A percentile compares a stretch with the other conserved stretches of the same genome.
These are phyloP conservation scores for Rotaria macrura DNA, from an alignment of 2,888 invertebrate species.

Conservation along the genomic window DNA sequence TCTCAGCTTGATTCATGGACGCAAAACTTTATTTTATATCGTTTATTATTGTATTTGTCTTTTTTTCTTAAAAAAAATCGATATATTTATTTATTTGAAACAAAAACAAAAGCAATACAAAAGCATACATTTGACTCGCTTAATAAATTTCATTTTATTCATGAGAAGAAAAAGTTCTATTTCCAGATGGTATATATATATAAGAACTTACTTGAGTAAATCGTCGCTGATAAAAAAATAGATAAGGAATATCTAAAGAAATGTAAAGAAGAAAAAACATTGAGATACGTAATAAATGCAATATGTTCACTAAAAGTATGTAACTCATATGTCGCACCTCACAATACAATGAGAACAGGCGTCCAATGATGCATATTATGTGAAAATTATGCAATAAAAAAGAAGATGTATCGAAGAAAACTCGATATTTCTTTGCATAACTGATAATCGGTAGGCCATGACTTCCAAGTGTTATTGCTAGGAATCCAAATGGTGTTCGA, in stretches of 20 bases:
- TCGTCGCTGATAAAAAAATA: not conserved
- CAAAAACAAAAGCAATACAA: not conserved
- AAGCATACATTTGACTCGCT: not conserved
- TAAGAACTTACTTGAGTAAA: not conserved
- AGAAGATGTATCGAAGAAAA: not conserved
- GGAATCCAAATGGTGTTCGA: constrained; percentile 38
- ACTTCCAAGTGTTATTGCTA: constrained; percentile 36
- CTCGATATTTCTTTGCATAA: not conserved
- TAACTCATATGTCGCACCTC: not conserved
- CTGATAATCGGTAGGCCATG: not conserved
- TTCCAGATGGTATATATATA: not conserved
- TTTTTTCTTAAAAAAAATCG: not conserved
- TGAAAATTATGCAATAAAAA: not conserved
- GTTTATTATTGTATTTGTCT: no score
- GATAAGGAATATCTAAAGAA: not conserved
- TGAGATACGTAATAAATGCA: no score
- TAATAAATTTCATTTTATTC: not conserved
- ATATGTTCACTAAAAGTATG: not conserved
- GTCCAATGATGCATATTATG: not conserved
- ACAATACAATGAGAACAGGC: not conserved
- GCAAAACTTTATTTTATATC: not conserved
- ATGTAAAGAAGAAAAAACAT: not conserved
- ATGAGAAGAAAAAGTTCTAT: not conserved
- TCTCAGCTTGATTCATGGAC: not conserved
- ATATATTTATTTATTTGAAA: not conserved